These are phyloP conservation scores for Leucoraja ocellata DNA, from an alignment of 2,797 vertebrate genomes.

Conservation along the genomic window DNA sequence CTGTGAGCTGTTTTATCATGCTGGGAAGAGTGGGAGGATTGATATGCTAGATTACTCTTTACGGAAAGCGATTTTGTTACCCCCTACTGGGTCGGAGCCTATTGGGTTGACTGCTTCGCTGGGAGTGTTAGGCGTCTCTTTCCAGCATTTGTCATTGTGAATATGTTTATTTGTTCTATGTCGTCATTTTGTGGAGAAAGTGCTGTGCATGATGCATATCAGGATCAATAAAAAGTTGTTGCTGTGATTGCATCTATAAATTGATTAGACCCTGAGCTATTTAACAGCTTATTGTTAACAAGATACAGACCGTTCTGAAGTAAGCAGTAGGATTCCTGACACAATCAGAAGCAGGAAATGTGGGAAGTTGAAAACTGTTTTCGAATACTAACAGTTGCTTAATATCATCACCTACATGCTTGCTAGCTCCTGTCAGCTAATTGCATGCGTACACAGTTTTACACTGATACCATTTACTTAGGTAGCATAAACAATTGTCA, in stretches of 20 bases:
- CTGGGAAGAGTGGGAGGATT: slow-evolving; percentile 36
- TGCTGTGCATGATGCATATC: slow-evolving; percentile 35
- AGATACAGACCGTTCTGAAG: neutral
- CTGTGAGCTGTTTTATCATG: slow-evolving; percentile 39
- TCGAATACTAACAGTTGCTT: slow-evolving; percentile 3
- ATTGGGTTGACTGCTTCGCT: slow-evolving; percentile 40
- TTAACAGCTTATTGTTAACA: slow-evolving; percentile 4
- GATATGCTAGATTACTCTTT: slow-evolving; percentile 6
- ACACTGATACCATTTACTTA: neutral
- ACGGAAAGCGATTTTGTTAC: neutral
- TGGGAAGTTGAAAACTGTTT: neutral
- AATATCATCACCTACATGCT: slow-evolving; percentile 4
- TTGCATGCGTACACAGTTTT: neutral
- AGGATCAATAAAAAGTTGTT: slow-evolving; percentile 38
- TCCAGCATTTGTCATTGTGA: slow-evolving; percentile 41
- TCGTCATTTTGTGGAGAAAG: slow-evolving; percentile 17
- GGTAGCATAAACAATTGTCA: neutral
- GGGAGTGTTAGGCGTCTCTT: neutral
- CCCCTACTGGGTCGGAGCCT: slow-evolving; percentile 12
- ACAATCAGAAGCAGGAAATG: neutral
- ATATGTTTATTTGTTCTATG: slow-evolving; percentile 42
- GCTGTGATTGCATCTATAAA: slow-evolving; percentile 42
- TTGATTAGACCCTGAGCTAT: slow-evolving; percentile 35
- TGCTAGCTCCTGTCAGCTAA: neutral
- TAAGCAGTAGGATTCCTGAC: neutral